Evolutionary conservation across 2,888 invertebrate species (phyloP).

Genomic region (Drosophila neotestacea): DNA sequence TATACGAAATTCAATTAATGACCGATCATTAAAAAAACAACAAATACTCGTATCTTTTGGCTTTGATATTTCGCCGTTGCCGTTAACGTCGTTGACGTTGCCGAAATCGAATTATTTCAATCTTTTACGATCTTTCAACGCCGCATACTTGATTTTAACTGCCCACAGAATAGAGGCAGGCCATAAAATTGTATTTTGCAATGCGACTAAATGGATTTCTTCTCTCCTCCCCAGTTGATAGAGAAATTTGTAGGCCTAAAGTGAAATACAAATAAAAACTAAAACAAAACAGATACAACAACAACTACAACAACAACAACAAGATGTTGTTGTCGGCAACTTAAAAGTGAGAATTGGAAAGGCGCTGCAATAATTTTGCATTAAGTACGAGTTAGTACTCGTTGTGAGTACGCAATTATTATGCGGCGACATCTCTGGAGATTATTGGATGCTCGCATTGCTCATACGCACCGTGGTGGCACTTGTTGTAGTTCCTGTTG

Average conservation of each 20-base stretch:
- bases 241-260: conserved; percentile 67
- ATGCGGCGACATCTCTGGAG: conserved; percentile 76
- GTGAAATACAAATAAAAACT: conserved; percentile 28
- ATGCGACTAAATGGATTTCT: conserved; percentile 52
- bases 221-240: conserved; percentile 36
- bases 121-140: conserved; percentile 66
- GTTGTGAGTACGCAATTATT: conserved; percentile 69
- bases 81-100: neutral
- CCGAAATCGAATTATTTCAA: conserved; percentile 71
- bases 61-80: conserved; percentile 78
- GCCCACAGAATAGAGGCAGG: conserved; percentile 46
- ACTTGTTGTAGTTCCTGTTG: conserved; percentile 39
- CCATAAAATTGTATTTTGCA: conserved; percentile 54
- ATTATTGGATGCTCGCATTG: conserved; percentile 73
- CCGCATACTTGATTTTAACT: conserved; percentile 56
- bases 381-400: conserved; percentile 65
- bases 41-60: conserved; percentile 50
- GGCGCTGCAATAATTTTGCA: conserved; percentile 79
- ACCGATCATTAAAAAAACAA: conserved; percentile 81
- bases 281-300: conserved; percentile 19
- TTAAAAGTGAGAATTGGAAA: conserved; percentile 77
- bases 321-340: conserved; percentile 48
- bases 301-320: conserved; percentile 20
- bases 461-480: conserved; percentile 69
- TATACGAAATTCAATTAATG: conserved; percentile 83